These are phyloP conservation scores for Plutomurus gul DNA, from an alignment of 1,140 invertebrate species.

Conservation along the genomic window DNA sequence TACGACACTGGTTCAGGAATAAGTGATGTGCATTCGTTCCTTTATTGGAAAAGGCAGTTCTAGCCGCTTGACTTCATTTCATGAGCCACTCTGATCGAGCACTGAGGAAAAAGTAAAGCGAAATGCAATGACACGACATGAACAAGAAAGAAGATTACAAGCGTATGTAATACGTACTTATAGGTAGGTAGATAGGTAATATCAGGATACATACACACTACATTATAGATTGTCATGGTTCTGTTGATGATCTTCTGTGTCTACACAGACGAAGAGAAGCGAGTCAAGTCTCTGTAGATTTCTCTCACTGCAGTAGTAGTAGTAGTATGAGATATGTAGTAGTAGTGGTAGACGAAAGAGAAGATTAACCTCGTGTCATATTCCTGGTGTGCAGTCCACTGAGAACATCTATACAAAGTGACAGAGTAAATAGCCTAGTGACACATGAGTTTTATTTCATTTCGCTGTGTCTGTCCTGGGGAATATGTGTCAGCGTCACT, in stretches of 20 bases:
- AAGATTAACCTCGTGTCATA: conserved; percentile 1
- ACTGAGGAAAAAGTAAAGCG: too few relatives aligned
- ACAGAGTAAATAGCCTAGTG: conserved; percentile 23
- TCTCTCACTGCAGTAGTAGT: neutral
- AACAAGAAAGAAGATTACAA: too few relatives aligned
- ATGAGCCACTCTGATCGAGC: too few relatives aligned
- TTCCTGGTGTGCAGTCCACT: neutral
- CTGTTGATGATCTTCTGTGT: neutral
- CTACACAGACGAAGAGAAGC: neutral
- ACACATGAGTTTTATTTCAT: conserved; percentile 22
- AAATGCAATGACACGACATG: too few relatives aligned
- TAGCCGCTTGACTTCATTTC: too few relatives aligned
- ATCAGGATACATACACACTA: neutral
- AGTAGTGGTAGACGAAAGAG: neutral
- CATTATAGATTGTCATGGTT: too few relatives aligned
- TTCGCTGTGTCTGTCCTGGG: conserved; percentile 3
- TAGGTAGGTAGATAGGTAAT: too few relatives aligned
- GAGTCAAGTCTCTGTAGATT: neutral
- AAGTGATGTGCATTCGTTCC: too few relatives aligned
- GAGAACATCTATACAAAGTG: conserved; percentile 12
- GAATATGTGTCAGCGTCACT: conserved; percentile 20
- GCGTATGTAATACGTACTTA: too few relatives aligned
- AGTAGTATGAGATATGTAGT: neutral
- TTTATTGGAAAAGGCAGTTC: too few relatives aligned
- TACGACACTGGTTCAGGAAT: too few relatives aligned